phyloP scores from a whole-genome alignment of 2,797 vertebrate species.

The Gambusia yucatana region DNA sequence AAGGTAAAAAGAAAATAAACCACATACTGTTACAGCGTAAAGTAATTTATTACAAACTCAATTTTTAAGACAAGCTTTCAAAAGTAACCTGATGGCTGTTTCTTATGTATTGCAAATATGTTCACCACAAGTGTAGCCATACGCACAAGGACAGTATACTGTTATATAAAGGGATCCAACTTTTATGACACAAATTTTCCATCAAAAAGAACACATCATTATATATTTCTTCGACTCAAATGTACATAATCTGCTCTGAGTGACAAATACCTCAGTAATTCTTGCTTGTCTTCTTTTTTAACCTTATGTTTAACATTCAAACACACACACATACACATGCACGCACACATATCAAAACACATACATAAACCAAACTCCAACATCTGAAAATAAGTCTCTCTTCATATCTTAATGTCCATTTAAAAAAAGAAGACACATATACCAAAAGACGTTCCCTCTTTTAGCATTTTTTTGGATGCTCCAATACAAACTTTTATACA shows the following conservation, averaged over 20 bases:
- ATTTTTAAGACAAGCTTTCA: slow-evolving; percentile 20
- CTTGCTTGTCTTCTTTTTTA: background rate
- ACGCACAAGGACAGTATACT: slow-evolving; percentile 4
- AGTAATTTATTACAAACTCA: slow-evolving; percentile 33
- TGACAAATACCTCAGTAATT: slow-evolving; percentile 40
- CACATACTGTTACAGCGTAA: background rate
- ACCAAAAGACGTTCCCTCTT: background rate
- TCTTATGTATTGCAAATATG: slow-evolving; percentile 17
- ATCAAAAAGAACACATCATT: slow-evolving; percentile 12
- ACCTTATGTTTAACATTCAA: background rate
- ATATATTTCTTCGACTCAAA: slow-evolving; percentile 13
- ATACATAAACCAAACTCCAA: background rate
- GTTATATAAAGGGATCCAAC: background rate
- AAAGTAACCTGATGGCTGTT: slow-evolving; percentile 3
- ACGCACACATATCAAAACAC: background rate
- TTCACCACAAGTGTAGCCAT: slow-evolving; percentile 5
- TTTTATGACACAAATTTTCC: slow-evolving; percentile 5
- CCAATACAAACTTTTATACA: background rate
- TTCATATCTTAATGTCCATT: background rate
- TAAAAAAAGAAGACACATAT: background rate
- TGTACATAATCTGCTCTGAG: slow-evolving; percentile 36
- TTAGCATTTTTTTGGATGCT: background rate
- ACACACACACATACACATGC: background rate
- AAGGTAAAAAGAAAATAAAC: slow-evolving; percentile 1
- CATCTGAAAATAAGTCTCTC: background rate